Base-by-base conservation (phyloP, 2,888 invertebrate species). In the Biston betularia region DNA sequence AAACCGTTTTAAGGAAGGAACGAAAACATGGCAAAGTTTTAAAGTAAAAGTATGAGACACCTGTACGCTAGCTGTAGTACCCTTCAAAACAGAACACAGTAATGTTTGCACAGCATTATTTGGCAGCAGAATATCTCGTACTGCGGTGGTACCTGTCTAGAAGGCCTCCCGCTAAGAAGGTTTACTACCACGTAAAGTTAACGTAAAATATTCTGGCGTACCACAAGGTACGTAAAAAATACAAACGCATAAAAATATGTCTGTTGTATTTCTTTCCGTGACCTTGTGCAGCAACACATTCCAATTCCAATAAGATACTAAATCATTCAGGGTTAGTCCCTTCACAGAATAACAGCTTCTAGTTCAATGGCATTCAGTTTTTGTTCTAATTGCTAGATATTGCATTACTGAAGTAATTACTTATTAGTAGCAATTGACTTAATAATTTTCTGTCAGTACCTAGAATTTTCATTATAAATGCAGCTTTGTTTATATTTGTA, bases 341-440 rank as follows among this genome's bases (percentile, higher is more conserved):
- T 63, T 68, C 63, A 63, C 68, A 63, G 45, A 55, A 61, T 50
- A 61, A 56, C 45, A 46, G 60, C 50, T 60, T 49, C 56, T 64
- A 58, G 53, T 53, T 9, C 38, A 64, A 52, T 46, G 34, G 57
- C 52, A 55, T 49, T 49, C 54, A 44, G 53, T 54, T 49, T 55
- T 52, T 63, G 10, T 55, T 54, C 33, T 46, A 38, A 45, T 53
- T 35, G 6, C 45, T 55, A 40, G 11, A 49, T 40, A 33, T 24
- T 58, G 14, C 49, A 45, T 14, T 52, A 53, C 9, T 10, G 11
- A 24, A 38, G 38, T 9, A 8, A 38, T 38, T 38, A 38, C 8
- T 15, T 53, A 53, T 40, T 53, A 53, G 11, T 15, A 1, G 33
- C 12, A 54, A 54, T 54, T 54, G 54, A 34, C 4, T 34, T 6